These are phyloP conservation scores for Oncopodura yosiiana DNA, from an alignment of 1,140 invertebrate species.

Conservation along the genomic window DNA sequence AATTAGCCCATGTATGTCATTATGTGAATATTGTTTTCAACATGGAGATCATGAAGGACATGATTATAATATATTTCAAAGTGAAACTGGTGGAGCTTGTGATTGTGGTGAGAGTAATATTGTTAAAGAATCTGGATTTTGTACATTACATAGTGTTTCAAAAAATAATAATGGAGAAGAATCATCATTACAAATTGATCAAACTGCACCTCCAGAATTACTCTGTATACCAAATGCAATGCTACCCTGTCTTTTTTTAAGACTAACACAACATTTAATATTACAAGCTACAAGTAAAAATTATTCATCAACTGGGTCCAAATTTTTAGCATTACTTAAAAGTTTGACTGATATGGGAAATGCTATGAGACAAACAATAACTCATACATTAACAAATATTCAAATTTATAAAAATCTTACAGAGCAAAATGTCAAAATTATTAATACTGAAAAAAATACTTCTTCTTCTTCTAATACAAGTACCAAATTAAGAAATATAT, in stretches of 20 bases:
- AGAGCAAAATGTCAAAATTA: slow-evolving; percentile 39
- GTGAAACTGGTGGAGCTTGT: slow-evolving; percentile 92
- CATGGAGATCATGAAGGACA: slow-evolving; percentile 90
- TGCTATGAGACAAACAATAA: slow-evolving; percentile 84
- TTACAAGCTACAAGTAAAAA: slow-evolving; percentile 22
- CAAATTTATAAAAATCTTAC: slow-evolving; percentile 46
- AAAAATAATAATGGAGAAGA: not conserved
- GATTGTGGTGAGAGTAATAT: slow-evolving; percentile 95
- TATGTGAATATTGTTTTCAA: slow-evolving; percentile 95
- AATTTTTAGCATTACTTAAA: slow-evolving; percentile 75
- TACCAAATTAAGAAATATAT: too few relatives aligned
- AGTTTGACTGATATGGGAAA: slow-evolving; percentile 89
- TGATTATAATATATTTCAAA: slow-evolving; percentile 97
- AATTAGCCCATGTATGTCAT: slow-evolving; percentile 96
- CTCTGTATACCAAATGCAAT: slow-evolving; percentile 83
- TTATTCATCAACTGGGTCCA: slow-evolving; percentile 31
- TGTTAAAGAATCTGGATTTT: slow-evolving; percentile 80
- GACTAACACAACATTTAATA: slow-evolving; percentile 78
- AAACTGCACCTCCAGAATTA: slow-evolving; percentile 42
- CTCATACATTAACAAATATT: slow-evolving; percentile 71
- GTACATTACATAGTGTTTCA: slow-evolving; percentile 7
- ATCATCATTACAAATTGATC: slow-evolving; percentile 28
- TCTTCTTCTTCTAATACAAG: too few relatives aligned
- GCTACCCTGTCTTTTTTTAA: slow-evolving; percentile 80
- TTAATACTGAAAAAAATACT: slow-evolving; percentile 40